A percentile compares a stretch with the other conserved stretches of the same genome.
Evolutionary conservation across 2,888 invertebrate genomes (phyloP).

Genomic region (Ceratothoa steindachneri): DNA sequence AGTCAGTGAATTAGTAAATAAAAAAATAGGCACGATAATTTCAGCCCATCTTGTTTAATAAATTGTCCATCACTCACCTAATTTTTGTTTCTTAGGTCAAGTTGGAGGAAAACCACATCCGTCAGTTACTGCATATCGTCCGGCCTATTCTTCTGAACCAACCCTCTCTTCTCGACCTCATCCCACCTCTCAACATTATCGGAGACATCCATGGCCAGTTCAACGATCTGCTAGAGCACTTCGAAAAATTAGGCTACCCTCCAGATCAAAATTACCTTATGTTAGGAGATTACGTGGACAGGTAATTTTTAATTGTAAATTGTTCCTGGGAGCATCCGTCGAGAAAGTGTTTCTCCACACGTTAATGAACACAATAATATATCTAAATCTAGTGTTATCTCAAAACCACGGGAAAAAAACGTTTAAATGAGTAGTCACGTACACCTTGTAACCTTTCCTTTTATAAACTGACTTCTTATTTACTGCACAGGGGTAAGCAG

Average conservation of each 20-base stretch:
- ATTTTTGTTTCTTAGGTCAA: not conserved
- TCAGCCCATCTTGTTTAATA: too few relatives aligned
- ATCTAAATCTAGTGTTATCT: too few relatives aligned
- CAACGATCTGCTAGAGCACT: slow-evolving; percentile 57
- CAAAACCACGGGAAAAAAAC: too few relatives aligned
- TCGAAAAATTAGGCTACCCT: slow-evolving; percentile 58
- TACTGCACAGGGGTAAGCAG: slow-evolving; percentile 53
- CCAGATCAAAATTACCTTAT: slow-evolving; percentile 58
- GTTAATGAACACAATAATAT: not conserved
- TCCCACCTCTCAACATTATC: slow-evolving; percentile 57
- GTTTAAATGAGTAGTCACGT: too few relatives aligned
- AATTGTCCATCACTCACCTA: too few relatives aligned
- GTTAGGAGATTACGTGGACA: slow-evolving; percentile 60
- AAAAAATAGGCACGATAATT: too few relatives aligned
- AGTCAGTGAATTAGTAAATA: too few relatives aligned
- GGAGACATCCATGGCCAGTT: slow-evolving; percentile 60
- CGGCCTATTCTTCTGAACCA: slow-evolving; percentile 52
- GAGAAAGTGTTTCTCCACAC: too few relatives aligned
- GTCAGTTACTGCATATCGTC: not conserved
- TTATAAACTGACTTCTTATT: too few relatives aligned
- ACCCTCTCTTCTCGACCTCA: slow-evolving; percentile 57
- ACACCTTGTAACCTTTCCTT: too few relatives aligned
- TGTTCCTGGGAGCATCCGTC: too few relatives aligned
- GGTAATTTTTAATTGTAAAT: too few relatives aligned
- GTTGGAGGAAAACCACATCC: not conserved